Evolutionary conservation across 1,140 invertebrate genomes (phyloP), one percentile per base, ranked within the genome.

Genomic region (Stegodyphus mimosarum): DNA sequence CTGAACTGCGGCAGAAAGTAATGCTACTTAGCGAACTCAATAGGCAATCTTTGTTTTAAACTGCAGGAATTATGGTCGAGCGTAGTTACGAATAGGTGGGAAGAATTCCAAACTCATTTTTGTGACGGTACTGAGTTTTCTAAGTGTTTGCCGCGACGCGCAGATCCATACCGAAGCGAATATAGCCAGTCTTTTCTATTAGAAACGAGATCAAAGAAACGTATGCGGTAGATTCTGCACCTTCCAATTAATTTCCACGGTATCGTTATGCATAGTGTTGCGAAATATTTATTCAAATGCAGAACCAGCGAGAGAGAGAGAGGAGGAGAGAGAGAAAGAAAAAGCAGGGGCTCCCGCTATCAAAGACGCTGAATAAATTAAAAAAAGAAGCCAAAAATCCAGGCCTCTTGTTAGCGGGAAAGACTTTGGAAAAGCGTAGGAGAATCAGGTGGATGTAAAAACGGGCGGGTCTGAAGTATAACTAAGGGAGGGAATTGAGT

Each of bases 271-370:
- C 71, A 74, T 63, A 72, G 80, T 83, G 80, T 73, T 73, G 63
- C 81, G 72, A 74, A 84, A 84, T 84, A 84, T 84, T 84, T 76
- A 84, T 84, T 84, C 81, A 84, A 84, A 84, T 84, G 81, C 81
- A 75, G 72, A 66, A 71, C 79, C 70, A 78, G 52, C 10, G 71
- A 74, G 53, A 72, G 67, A 55, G 78, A 55, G 50, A 63, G 53
- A 60, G 70, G 10, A 55, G 53, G 52, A 79, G 76, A 67, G 76
- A 78, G 18, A 52, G 49, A 69, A 49, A 69, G 13, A 53, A 67
- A 63, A 52, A 33, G 18, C 17, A 48, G 51, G 50, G 6, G n/a
- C 51, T 51, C 48, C 50, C 64, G 73, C 70, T 84, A 84, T 84
- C 81, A 84, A 84, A 84, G 72, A 84, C 73, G 72, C 81, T 84